Evolutionary conservation across 2,797 vertebrate genomes (phyloP).

Genomic region (Malacoraja senta): DNA sequence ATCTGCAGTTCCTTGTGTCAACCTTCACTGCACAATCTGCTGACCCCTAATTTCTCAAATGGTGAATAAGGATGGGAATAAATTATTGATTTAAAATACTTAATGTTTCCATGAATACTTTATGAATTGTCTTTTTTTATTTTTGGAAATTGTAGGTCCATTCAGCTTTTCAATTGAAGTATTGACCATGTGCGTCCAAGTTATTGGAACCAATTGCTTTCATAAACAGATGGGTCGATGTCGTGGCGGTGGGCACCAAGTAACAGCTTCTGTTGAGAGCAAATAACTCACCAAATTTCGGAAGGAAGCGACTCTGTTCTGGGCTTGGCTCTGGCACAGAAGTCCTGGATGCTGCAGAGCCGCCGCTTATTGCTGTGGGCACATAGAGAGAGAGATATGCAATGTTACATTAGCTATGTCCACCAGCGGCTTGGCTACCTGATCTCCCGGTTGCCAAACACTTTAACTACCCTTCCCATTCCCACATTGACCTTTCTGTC

Average conservation of each 20-base stretch:
- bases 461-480: too few species aligned
- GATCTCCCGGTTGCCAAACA: neutral
- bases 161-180: neutral
- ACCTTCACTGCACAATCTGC: neutral
- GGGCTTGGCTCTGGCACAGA: constrained; percentile 48
- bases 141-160: neutral
- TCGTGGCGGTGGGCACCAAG: neutral
- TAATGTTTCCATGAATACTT: neutral
- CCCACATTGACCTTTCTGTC: too few species aligned
- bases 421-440: neutral
- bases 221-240: neutral
- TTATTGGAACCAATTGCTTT: neutral
- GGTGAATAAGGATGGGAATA: neutral
- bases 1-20: too few species aligned
- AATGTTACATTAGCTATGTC: neutral
- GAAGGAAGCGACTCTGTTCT: constrained; percentile 46
- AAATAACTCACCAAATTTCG: constrained; percentile 59
- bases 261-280: neutral
- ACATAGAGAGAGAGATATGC: constrained; percentile 25
- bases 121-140: neutral
- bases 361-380: constrained; percentile 52
- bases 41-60: too few species aligned
- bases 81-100: neutral
- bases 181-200: neutral
- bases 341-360: constrained; percentile 49